Percentiles rank a stretch among this genome's conserved stretches.
phyloP scores from a whole-genome alignment of 2,888 invertebrate species.

The Tubulanus polymorphus region DNA sequence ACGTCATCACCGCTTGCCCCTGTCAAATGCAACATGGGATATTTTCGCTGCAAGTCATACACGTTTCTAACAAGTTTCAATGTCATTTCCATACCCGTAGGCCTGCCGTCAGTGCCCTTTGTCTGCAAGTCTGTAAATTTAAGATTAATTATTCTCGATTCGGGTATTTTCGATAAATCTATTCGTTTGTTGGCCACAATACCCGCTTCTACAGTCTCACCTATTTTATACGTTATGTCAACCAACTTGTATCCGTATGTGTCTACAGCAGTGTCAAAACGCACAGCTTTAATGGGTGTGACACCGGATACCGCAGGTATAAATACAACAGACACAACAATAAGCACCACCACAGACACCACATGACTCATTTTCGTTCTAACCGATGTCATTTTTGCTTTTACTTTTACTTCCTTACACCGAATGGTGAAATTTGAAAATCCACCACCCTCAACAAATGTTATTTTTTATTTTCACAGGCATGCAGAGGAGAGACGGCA shows the following conservation, averaged over 20 bases:
- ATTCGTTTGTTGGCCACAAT: background rate
- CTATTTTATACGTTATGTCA: background rate
- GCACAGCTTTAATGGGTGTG: background rate
- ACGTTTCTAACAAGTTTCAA: background rate
- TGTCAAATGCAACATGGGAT: conserved; percentile 3
- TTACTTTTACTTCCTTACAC: too few species aligned
- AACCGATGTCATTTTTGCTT: too few species aligned
- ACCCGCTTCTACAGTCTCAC: background rate
- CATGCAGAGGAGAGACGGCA: conserved; percentile 2
- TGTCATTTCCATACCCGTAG: too few species aligned
- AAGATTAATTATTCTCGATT: background rate
- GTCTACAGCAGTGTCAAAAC: conserved; percentile 1
- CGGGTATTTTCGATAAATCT: background rate
- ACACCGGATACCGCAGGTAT: background rate
- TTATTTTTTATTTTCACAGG: background rate
- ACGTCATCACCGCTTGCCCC: background rate
- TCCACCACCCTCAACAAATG: background rate
- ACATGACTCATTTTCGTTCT: too few species aligned
- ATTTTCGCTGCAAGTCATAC: background rate
- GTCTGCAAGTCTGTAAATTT: conserved; percentile 2
- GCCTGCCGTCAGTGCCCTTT: background rate
- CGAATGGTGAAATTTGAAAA: background rate
- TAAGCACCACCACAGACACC: background rate
- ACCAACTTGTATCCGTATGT: background rate
- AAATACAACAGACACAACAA: background rate